Evolutionary conservation across 2,797 vertebrate genomes (phyloP).

Genomic region (Zonotrichia albicollis): DNA sequence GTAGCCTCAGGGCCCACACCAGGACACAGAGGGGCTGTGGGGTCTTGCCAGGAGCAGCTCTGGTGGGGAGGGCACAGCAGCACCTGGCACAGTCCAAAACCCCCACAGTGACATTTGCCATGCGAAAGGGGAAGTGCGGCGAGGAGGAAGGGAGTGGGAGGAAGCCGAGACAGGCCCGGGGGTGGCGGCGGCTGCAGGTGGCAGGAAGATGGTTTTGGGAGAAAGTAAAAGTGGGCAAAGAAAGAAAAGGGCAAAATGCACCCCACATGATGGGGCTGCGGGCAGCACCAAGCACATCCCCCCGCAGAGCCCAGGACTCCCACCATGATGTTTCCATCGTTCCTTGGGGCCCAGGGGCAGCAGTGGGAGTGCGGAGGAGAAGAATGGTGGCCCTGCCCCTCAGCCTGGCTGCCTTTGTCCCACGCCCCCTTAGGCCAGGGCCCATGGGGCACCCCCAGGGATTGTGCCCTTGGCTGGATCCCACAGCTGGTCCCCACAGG

Average conservation of each 20-base stretch:
- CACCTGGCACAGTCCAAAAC: not conserved
- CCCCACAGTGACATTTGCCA: not conserved
- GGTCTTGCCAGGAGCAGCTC: rapidly evolving
- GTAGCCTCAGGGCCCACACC: rapidly evolving
- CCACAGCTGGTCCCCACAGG: not conserved
- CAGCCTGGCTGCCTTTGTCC: not conserved
- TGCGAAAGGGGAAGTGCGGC: not conserved
- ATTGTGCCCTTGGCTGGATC: not conserved
- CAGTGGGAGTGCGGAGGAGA: not conserved
- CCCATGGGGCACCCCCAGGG: not conserved
- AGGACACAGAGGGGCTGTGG: rapidly evolving
- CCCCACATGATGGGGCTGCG: rapidly evolving
- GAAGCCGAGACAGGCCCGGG: not conserved
- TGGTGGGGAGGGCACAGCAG: not conserved
- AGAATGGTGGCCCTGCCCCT: not conserved
- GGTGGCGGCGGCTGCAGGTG: not conserved
- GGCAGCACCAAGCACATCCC: not conserved
- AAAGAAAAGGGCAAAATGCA: not conserved
- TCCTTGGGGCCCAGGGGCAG: rapidly evolving
- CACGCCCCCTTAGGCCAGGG: rapidly evolving
- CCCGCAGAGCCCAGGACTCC: not conserved
- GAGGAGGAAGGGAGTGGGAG: slow-evolving; percentile 11
- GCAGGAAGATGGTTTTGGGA: slow-evolving; percentile 16
- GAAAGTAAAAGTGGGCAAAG: not conserved
- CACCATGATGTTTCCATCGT: rapidly evolving